These are phyloP conservation scores for Orestias chungarensis DNA, from an alignment of 2,797 vertebrate species.

Conservation along the genomic window DNA sequence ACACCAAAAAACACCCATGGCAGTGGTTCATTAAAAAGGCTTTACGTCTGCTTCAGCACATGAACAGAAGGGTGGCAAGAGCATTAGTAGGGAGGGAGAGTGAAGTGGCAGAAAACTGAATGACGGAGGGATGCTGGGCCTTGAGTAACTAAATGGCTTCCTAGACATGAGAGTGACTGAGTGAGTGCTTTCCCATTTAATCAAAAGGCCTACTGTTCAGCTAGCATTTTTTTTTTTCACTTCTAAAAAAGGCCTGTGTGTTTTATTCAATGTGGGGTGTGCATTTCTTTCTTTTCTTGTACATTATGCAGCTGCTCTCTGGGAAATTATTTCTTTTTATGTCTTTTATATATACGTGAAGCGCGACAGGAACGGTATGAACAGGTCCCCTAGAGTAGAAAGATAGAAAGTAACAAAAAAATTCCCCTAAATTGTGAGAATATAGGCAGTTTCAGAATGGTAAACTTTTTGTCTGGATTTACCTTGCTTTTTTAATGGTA, in stretches of 20 bases:
- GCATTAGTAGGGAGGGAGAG: constrained; percentile 9
- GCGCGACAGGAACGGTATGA: too few species aligned
- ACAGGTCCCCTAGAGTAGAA: too few species aligned
- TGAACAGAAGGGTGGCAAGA: constrained; percentile 40
- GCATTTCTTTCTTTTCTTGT: constrained; percentile 10
- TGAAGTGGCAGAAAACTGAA: constrained; percentile 33
- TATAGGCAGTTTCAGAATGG: too few species aligned
- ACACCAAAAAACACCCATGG: constrained; percentile 6
- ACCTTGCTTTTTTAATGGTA: too few species aligned
- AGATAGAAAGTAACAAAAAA: too few species aligned
- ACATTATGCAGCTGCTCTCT: constrained; percentile 4
- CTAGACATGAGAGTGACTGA: constrained; percentile 55
- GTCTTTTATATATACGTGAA: background rate
- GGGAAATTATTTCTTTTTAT: background rate
- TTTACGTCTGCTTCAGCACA: constrained; percentile 32
- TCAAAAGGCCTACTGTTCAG: constrained; percentile 46
- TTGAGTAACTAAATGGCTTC: constrained; percentile 62
- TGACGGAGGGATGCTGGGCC: constrained; percentile 27
- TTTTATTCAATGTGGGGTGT: constrained; percentile 25
- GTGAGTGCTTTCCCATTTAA: constrained; percentile 58
- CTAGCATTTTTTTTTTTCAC: constrained; percentile 13
- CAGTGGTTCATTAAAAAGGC: constrained; percentile 20
- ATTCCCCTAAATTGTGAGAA: too few species aligned
- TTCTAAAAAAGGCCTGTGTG: constrained; percentile 30
- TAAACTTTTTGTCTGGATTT: too few species aligned